These are phyloP conservation scores for Mimumesa dahlbomi DNA, from an alignment of 2,888 invertebrate genomes.

Conservation along the genomic window DNA sequence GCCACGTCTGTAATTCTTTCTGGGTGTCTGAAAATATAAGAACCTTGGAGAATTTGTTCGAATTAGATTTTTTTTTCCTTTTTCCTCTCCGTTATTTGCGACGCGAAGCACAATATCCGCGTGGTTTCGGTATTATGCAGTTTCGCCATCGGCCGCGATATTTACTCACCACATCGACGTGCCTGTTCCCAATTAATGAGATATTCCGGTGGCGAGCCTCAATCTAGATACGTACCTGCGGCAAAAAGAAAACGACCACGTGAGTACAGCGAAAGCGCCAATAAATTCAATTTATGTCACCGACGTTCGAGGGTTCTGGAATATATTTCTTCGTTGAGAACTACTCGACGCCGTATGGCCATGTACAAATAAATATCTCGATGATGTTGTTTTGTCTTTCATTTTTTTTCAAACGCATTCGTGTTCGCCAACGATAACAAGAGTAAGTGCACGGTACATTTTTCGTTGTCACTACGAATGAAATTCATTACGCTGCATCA, in stretches of 20 bases:
- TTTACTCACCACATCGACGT: slow-evolving; percentile 54
- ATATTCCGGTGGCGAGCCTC: slow-evolving; percentile 10
- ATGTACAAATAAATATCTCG: slow-evolving; percentile 11
- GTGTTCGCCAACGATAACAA: neutral
- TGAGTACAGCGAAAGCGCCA: neutral
- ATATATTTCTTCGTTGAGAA: neutral
- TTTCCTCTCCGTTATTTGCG: neutral
- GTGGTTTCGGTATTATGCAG: slow-evolving; percentile 9
- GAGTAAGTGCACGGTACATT: too few species aligned
- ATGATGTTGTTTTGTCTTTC: too few species aligned
- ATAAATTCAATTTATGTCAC: slow-evolving; percentile 20
- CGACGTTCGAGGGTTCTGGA: slow-evolving; percentile 8
- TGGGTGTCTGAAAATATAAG: slow-evolving; percentile 8
- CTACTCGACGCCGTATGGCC: slow-evolving; percentile 2
- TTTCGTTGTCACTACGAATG: too few species aligned
- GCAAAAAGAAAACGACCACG: slow-evolving; percentile 27
- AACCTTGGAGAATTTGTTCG: slow-evolving; percentile 2
- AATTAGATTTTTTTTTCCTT: neutral
- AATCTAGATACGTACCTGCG: slow-evolving; percentile 60
- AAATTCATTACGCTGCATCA: too few species aligned
- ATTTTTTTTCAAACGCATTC: too few species aligned
- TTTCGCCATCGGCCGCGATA: slow-evolving; percentile 9
- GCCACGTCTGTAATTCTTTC: slow-evolving; percentile 23
- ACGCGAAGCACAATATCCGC: neutral
- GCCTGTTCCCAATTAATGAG: slow-evolving; percentile 42